Base-by-base conservation (phyloP, 2,113 vertebrate genomes). In the Aldabrachelys gigantea region DNA sequence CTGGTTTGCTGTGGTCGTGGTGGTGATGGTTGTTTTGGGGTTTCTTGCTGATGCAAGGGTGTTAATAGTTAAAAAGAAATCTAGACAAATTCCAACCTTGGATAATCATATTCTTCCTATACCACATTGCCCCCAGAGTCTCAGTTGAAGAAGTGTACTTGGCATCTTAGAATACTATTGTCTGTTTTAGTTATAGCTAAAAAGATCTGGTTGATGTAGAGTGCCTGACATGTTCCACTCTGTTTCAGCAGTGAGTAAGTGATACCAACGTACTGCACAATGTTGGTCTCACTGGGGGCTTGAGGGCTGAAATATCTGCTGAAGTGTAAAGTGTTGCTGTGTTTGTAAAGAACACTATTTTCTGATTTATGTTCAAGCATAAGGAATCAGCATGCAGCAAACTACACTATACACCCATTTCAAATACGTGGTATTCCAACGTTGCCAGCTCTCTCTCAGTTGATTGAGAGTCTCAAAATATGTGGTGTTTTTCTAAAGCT, bases 31-130 rank as follows among this genome's bases (percentile, higher is more conserved):
- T 52, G 50, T 54, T 22, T 54, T 54, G 8, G 3, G 19, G 13
- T 59, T 19, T 5, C 85, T 80, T 29, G 72, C 59, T 41, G 85
- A 93, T 92, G 59, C 56, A 69, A 82, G 52, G 89, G 81, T 59
- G 76, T 69, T 95, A 5, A 50, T 89, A 47, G 5, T 27, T 94
- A 89, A 91, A 93, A 87, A 29, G 8, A 78, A 62, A 44, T 47
- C 44, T 80, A 47, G 31, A 80, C 41, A 72, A 52, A 95, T 94
- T 94, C 85, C 89, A 54, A 89, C 53, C 50, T 84, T 91, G 86
- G 59, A 65, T 35, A 92, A 47, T 87, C 89, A 56, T 89, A 1
- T 94, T 96, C 94, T 79, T 72, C 80, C 52, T 90, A 35, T 65
- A 83, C 5, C 3, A 90, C 86, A 54, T 87, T 90, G 86, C 72